Base-by-base conservation (phyloP, 1,140 invertebrate species). In the Bradysia coprophila region DNA sequence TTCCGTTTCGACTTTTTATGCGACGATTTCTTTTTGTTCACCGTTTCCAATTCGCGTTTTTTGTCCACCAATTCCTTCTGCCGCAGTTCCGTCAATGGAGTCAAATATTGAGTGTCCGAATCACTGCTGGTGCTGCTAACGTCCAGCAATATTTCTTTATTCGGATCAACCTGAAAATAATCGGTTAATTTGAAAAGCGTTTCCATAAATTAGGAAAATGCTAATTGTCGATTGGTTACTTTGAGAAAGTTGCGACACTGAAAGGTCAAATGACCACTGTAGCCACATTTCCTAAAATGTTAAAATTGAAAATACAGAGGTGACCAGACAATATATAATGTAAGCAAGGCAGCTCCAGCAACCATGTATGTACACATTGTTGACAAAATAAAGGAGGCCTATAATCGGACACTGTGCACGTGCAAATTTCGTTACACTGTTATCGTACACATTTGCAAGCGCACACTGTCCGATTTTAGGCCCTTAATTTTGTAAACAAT, bases 231-330 rank as follows among this genome's bases (percentile, higher is more conserved):
- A 24, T 6, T 40, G 16, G 22, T 28, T 46, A 89, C 77, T 71
- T 92, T 89, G 24, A 96, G 76, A 63, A 96, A 95, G 61, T 97
- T 97, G 51, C 90, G 65, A 61, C 92, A 97, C 60, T 97, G 91
- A 64, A 83, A 96, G 13, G 92, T 95, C 50, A 97, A 69, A 63
- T 97, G 93, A 22, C 93, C 93, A 44, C 86, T 78, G 61, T 92
- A 92, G 38, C 89, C 89, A 66, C 89, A 93, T 59, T 92, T 92
- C 59, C n/a, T n/a, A n/a, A n/a, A n/a, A n/a, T n/a, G n/a, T n/a
- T n/a, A n/a, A n/a, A n/a, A n/a, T n/a, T n/a, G n/a, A n/a, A n/a
- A n/a, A n/a, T n/a, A n/a, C n/a, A n/a, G n/a, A n/a, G n/a, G n/a
- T n/a, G n/a, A n/a, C n/a, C n/a, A n/a, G n/a, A n/a, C n/a, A n/a